Evolutionary conservation across 1,140 invertebrate genomes (phyloP).

Genomic region (Drosophila chauvacae): DNA sequence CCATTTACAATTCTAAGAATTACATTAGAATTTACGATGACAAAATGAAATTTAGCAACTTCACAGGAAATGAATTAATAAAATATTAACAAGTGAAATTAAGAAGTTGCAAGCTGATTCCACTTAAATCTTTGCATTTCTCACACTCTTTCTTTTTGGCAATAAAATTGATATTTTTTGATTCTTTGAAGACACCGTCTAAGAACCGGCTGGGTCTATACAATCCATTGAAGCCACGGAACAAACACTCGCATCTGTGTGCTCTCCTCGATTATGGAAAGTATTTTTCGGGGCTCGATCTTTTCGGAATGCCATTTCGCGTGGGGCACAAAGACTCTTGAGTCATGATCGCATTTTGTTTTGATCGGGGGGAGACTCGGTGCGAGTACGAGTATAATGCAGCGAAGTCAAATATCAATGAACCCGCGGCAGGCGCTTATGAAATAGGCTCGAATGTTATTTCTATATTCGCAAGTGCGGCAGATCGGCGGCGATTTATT

Average conservation of each 20-base stretch:
- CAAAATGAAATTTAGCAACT: not conserved
- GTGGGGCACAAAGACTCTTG: conserved; percentile 30
- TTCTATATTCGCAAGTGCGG: conserved; percentile 25
- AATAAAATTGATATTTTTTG: too few relatives aligned
- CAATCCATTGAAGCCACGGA: not conserved
- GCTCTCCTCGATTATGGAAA: conserved; percentile 4
- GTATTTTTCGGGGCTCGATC: conserved; percentile 1
- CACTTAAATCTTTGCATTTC: too few relatives aligned
- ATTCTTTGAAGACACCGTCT: not conserved
- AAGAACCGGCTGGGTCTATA: not conserved
- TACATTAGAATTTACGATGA: not conserved
- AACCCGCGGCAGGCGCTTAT: conserved; percentile 69
- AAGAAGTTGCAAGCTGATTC: not conserved
- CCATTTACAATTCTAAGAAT: not conserved
- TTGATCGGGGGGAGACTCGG: conserved; percentile 27
- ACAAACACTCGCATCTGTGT: conserved; percentile 5
- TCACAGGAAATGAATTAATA: not conserved
- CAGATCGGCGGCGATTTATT: conserved; percentile 44
- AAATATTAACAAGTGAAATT: not conserved
- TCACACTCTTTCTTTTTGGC: too few relatives aligned
- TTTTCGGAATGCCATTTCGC: conserved; percentile 11
- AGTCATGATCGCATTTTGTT: conserved; percentile 39
- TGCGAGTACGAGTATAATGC: conserved; percentile 4
- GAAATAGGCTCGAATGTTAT: conserved; percentile 70
- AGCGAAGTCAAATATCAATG: conserved; percentile 75